These are phyloP conservation scores for Oscheius onirici DNA, from an alignment of 2,888 invertebrate species.

Conservation along the genomic window DNA sequence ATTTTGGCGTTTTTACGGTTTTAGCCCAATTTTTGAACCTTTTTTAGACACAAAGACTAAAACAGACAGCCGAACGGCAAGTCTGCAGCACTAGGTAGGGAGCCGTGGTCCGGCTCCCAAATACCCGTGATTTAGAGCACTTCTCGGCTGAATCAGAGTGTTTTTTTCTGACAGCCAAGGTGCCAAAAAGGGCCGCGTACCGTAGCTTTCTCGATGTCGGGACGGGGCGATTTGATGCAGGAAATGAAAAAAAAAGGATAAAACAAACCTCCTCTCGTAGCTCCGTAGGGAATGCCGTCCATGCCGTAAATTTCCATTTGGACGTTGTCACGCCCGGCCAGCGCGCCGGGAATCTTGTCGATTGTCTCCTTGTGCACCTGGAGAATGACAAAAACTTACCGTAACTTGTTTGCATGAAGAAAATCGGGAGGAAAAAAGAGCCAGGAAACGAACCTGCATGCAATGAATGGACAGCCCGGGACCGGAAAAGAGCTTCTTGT, in stretches of 20 bases:
- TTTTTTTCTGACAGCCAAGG: conserved; percentile 30
- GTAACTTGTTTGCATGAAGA: too few species aligned
- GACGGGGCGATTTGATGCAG: background rate
- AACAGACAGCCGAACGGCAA: conserved; percentile 21
- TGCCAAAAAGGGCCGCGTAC: conserved; percentile 28
- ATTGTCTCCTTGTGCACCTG: conserved; percentile 99
- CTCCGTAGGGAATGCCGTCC: conserved; percentile 96
- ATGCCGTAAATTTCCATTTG: conserved; percentile 99
- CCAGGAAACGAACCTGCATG: conserved; percentile 75
- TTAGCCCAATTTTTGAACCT: too few species aligned
- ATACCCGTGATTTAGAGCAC: conserved; percentile 30
- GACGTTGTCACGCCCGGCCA: conserved; percentile 95
- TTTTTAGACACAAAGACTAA: background rate
- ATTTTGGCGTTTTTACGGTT: too few species aligned
- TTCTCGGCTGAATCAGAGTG: conserved; percentile 31
- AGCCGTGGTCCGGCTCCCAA: conserved; percentile 1
- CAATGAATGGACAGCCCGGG: conserved; percentile 98
- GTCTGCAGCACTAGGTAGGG: conserved; percentile 32
- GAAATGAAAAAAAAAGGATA: background rate
- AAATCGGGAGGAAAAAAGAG: too few species aligned
- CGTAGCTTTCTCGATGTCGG: background rate
- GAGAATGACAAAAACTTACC: conserved; percentile 10
- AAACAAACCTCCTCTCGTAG: conserved; percentile 48
- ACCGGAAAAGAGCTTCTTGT: conserved; percentile 92
- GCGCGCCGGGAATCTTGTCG: conserved; percentile 97